phyloP scores from a whole-genome alignment of 2,888 invertebrate genomes.

The Liopterus haemorrhoidalis region DNA sequence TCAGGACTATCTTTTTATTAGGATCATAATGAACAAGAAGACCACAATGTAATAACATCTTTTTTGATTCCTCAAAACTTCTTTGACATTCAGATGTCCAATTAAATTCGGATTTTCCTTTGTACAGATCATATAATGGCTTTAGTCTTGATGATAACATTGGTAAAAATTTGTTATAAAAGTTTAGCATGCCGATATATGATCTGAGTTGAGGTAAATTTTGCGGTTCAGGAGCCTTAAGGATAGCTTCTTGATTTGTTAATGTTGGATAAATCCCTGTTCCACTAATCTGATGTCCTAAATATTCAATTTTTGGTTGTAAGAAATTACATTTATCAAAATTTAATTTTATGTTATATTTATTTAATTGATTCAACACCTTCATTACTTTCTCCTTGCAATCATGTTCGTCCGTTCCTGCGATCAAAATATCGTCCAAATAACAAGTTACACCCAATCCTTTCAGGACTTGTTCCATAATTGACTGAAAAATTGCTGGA shows the following conservation, averaged over 20 bases:
- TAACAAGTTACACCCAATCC: slow-evolving; percentile 8
- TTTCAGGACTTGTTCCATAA: slow-evolving; percentile 18
- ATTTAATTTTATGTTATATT: slow-evolving; percentile 15
- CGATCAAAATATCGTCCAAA: slow-evolving; percentile 30
- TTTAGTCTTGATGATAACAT: slow-evolving; percentile 23
- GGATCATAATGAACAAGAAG: slow-evolving; percentile 29
- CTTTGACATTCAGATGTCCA: slow-evolving; percentile 23
- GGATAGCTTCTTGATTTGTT: slow-evolving; percentile 18
- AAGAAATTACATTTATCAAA: slow-evolving; percentile 15
- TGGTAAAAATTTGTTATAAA: slow-evolving; percentile 22
- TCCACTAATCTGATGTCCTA: slow-evolving; percentile 13
- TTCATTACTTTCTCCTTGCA: too few relatives aligned
- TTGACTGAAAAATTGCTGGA: slow-evolving; percentile 29
- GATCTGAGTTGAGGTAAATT: slow-evolving; percentile 9
- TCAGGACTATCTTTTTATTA: slow-evolving; percentile 28
- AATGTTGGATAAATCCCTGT: slow-evolving; percentile 13
- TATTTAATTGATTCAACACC: slow-evolving; percentile 1
- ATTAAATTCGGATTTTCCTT: slow-evolving; percentile 21
- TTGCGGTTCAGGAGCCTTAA: slow-evolving; percentile 12
- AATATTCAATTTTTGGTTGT: slow-evolving; percentile 8
- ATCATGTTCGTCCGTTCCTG: slow-evolving; percentile 29
- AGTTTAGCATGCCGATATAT: slow-evolving; percentile 25
- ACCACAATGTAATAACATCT: slow-evolving; percentile 17
- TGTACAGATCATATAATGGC: slow-evolving; percentile 23
- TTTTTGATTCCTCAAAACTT: slow-evolving; percentile 22